These are phyloP conservation scores for Numenius phaeopus DNA, from an alignment of 2,797 vertebrate species.

Conservation along the genomic window DNA sequence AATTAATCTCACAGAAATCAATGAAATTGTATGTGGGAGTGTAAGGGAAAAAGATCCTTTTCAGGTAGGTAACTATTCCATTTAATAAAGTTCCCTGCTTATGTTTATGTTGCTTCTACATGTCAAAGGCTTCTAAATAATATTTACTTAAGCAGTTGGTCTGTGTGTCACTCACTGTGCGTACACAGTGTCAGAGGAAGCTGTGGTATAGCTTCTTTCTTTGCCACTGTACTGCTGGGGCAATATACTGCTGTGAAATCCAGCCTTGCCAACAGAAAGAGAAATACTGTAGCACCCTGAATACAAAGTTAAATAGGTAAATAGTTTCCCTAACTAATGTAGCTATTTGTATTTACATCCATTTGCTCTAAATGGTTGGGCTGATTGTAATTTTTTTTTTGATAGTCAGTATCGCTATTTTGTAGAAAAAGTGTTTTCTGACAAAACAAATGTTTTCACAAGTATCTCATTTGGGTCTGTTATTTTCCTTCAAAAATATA, in stretches of 20 bases:
- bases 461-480: neutral
- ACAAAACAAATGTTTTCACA: neutral
- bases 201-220: neutral
- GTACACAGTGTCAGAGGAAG: neutral
- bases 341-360: neutral
- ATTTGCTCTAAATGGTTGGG: neutral
- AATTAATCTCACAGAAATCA: neutral
- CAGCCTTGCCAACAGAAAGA: neutral
- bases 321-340: neutral
- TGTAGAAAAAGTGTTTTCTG: neutral
- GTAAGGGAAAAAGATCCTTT: neutral
- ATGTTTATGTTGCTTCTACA: neutral
- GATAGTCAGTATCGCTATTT: neutral
- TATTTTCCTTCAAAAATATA: neutral
- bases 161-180: neutral
- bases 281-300: neutral
- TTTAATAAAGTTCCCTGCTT: neutral
- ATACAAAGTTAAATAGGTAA: neutral
- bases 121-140: neutral
- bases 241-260: neutral
- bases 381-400: neutral
- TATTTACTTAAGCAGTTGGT: neutral
- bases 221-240: neutral
- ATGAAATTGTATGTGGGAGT: neutral
- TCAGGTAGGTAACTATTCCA: neutral